A percentile compares a stretch with the other conserved stretches of the same genome.
Evolutionary conservation across 2,113 vertebrate genomes (phyloP).

Genomic region (Dipodomys merriami): DNA sequence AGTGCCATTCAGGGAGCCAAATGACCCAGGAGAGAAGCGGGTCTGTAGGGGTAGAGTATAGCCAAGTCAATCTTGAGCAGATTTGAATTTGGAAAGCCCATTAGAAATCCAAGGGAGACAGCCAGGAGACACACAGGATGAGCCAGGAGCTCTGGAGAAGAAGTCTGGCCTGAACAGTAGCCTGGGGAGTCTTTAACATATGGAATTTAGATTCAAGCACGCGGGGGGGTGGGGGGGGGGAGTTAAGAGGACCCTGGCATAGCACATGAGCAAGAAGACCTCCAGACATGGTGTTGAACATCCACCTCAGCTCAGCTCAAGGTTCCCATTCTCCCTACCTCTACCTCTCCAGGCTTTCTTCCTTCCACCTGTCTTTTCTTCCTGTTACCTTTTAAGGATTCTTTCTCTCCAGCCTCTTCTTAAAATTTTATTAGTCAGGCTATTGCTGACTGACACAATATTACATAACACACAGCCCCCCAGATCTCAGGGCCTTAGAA

Average conservation of each 20-base stretch:
- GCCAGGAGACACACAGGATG: neutral
- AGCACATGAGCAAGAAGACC: neutral
- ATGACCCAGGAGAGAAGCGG: neutral
- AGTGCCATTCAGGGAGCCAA: too few relatives aligned
- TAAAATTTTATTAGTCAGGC: conserved; percentile 24
- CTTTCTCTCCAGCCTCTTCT: conserved; percentile 17
- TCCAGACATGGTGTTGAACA: fast-evolving
- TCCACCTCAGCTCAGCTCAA: neutral
- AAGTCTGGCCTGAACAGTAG: neutral
- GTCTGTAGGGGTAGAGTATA: neutral
- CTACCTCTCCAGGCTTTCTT: neutral
- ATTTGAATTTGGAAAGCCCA: neutral
- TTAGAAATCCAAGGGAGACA: neutral
- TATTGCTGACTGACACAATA: neutral
- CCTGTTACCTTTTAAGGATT: neutral
- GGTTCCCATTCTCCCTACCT: neutral
- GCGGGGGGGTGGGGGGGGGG: neutral
- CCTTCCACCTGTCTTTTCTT: neutral
- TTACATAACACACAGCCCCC: conserved; percentile 18
- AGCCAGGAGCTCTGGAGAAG: neutral
- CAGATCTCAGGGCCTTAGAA: neutral
- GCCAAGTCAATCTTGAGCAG: neutral
- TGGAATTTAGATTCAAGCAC: neutral
- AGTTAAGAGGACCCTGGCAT: neutral
- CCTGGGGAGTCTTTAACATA: neutral